A percentile compares a stretch with the other conserved stretches of the same genome.
phyloP scores from a whole-genome alignment of 2,888 invertebrate genomes.

The Patella caerulea region DNA sequence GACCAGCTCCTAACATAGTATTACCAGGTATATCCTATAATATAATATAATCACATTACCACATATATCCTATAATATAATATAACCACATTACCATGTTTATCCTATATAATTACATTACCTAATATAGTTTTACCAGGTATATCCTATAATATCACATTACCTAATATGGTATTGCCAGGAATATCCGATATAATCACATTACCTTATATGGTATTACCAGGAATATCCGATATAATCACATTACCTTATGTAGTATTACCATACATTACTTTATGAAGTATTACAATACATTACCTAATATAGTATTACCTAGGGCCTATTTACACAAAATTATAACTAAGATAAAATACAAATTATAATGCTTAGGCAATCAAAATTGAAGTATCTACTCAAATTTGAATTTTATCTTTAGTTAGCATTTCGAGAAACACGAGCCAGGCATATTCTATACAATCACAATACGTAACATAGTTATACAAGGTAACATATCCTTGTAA shows the following conservation, averaged over 20 bases:
- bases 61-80: background rate
- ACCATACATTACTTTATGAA: too few relatives aligned
- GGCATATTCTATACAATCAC: too few relatives aligned
- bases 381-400: too few relatives aligned
- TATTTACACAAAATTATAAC: background rate
- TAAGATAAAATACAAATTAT: too few relatives aligned
- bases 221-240: too few relatives aligned
- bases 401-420: too few relatives aligned
- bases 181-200: too few relatives aligned
- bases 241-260: conserved; percentile 84
- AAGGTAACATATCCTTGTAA: conserved; percentile 57
- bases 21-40: conserved; percentile 74
- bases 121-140: conserved; percentile 86
- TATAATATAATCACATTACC: background rate
- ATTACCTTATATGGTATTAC: too few relatives aligned
- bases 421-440: background rate
- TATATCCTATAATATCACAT: conserved; percentile 63
- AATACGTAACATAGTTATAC: conserved; percentile 84
- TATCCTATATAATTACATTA: conserved; percentile 58
- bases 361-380: too few relatives aligned
- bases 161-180: too few relatives aligned
- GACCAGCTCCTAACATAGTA: conserved; percentile 92
- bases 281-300: too few relatives aligned
- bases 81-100: conserved; percentile 70
- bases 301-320: background rate